A percentile compares a stretch with the other conserved stretches of the same genome.
Conservation (phyloP, 2,113 vertebrate genomes). For the Megalops atlanticus region DNA sequence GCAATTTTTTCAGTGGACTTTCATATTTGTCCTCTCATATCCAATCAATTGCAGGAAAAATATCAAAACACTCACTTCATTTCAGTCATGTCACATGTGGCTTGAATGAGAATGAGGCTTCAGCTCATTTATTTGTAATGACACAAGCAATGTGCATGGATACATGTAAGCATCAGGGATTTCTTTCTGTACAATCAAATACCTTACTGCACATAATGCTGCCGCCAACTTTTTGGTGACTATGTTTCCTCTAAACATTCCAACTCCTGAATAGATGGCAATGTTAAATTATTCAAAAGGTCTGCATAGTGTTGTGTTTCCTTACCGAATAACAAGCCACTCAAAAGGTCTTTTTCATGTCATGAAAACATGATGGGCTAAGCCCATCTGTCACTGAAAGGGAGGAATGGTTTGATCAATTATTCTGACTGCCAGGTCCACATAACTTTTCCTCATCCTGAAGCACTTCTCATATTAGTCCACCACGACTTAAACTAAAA, state of each 20-base stretch:
- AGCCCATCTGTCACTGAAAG: not conserved
- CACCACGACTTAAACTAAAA: not conserved
- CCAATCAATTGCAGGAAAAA: not conserved
- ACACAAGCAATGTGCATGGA: not conserved
- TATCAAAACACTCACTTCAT: not conserved
- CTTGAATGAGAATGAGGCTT: not conserved
- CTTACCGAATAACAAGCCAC: not conserved
- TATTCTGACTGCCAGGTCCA: not conserved
- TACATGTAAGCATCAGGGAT: not conserved
- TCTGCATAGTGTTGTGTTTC: conserved; percentile 8
- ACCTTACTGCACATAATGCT: not conserved
- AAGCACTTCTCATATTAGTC: not conserved
- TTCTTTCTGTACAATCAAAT: not conserved
- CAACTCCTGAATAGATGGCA: not conserved
- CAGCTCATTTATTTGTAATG: not conserved
- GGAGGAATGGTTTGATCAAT: not conserved
- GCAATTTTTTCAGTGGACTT: not conserved
- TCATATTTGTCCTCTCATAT: not conserved
- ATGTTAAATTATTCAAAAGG: not conserved
- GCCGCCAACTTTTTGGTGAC: not conserved
- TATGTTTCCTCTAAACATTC: not conserved
- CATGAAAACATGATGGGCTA: not conserved
- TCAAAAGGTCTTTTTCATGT: not conserved
- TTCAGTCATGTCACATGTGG: too few relatives aligned
- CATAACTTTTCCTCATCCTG: not conserved